Conservation (phyloP, 2,797 vertebrate species). For the Malurus splendens region DNA sequence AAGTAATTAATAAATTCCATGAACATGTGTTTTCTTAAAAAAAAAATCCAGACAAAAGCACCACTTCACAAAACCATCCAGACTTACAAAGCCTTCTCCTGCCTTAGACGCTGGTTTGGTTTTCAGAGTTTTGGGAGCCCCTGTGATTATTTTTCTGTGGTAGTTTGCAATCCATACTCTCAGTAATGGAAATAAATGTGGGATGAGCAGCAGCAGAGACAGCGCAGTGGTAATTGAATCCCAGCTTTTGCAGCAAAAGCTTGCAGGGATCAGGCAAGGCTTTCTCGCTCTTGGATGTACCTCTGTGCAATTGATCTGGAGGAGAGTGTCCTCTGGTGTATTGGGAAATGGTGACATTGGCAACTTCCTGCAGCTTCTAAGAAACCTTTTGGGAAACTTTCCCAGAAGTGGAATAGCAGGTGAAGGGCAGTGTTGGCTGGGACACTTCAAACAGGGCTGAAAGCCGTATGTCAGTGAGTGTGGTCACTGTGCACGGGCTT, state of each 20-base stretch:
- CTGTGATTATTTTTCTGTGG: not conserved
- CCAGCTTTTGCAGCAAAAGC: not conserved
- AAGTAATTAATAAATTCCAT: not conserved
- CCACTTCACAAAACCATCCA: rapidly evolving
- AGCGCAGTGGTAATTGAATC: not conserved
- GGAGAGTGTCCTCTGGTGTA: not conserved
- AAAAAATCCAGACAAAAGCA: not conserved
- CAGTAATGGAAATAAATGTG: not conserved
- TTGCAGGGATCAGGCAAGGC: not conserved
- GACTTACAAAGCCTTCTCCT: not conserved
- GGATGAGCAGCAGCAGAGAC: not conserved
- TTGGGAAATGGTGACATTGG: not conserved
- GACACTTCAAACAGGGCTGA: not conserved
- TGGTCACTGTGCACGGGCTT: rapidly evolving
- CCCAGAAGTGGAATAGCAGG: not conserved
- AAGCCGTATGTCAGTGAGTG: not conserved
- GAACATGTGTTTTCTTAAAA: not conserved
- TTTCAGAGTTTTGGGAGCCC: not conserved
- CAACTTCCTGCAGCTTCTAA: not conserved
- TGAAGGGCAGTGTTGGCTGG: not conserved
- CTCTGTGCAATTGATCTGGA: not conserved
- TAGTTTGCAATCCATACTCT: not conserved
- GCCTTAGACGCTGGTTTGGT: not conserved
- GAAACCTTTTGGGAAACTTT: not conserved
- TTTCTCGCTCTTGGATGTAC: not conserved